phyloP scores from a whole-genome alignment of 2,113 vertebrate species.

The Chroicocephalus ridibundus region DNA sequence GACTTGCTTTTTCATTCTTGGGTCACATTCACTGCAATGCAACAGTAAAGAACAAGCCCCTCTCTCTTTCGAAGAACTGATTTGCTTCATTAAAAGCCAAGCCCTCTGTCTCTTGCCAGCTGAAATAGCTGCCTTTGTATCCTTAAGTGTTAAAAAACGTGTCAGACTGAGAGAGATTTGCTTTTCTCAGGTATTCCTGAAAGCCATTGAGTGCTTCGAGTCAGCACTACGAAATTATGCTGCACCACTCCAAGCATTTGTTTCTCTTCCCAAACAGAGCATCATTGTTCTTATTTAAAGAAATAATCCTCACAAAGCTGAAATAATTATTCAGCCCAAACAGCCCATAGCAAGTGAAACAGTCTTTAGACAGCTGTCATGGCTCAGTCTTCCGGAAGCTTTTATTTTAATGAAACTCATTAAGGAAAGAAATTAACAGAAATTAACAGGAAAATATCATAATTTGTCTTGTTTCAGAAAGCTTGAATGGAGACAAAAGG shows the following conservation, averaged over 20 bases:
- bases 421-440: slow-evolving; percentile 81
- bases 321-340: slow-evolving; percentile 77
- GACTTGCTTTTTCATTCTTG: background rate
- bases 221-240: slow-evolving; percentile 1
- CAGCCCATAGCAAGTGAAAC: slow-evolving; percentile 72
- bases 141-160: background rate
- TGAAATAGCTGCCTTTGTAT: slow-evolving; percentile 38
- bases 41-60: background rate
- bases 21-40: background rate
- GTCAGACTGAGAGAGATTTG: slow-evolving; percentile 40
- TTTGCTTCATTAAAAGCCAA: slow-evolving; percentile 42
- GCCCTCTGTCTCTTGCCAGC: background rate
- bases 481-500: slow-evolving; percentile 74
- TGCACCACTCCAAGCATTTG: slow-evolving; percentile 38
- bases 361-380: slow-evolving; percentile 77
- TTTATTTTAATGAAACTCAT: slow-evolving; percentile 81
- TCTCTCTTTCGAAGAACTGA: slow-evolving; percentile 1
- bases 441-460: slow-evolving; percentile 76
- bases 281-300: slow-evolving; percentile 71
- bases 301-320: slow-evolving; percentile 68
- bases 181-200: slow-evolving; percentile 68
- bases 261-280: slow-evolving; percentile 52
- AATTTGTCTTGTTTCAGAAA: slow-evolving; percentile 81
- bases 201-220: slow-evolving; percentile 34
- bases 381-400: slow-evolving; percentile 76